A percentile compares a stretch with the other conserved stretches of the same genome.
Evolutionary conservation across 1,140 invertebrate genomes (phyloP).

Genomic region (Ganaspis sp.): DNA sequence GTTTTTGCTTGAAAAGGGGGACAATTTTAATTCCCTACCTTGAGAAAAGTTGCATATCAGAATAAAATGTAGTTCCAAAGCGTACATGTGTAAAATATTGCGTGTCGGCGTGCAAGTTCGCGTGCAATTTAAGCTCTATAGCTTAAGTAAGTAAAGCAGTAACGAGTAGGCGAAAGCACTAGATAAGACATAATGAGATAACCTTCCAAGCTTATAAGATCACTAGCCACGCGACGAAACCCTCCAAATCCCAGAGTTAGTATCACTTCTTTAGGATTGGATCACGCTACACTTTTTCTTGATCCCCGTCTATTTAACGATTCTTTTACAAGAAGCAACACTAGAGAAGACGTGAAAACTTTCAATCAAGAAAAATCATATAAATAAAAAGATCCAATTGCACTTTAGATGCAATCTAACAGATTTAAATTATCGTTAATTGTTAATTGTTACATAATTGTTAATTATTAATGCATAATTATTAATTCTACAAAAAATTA

Average conservation of each 20-base stretch:
- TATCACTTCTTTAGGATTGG: conserved; percentile 53
- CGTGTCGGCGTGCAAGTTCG: conserved; percentile 60
- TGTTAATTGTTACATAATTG: too few relatives aligned
- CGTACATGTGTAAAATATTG: conserved; percentile 55
- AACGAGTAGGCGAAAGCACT: conserved; percentile 60
- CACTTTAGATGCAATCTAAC: too few relatives aligned
- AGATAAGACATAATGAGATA: conserved; percentile 75
- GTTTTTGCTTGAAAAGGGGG: too few relatives aligned
- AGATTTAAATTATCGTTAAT: too few relatives aligned
- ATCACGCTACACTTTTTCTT: conserved; percentile 51
- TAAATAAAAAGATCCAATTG: too few relatives aligned
- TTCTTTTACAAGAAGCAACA: too few relatives aligned
- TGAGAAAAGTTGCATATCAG: background rate
- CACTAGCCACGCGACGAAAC: conserved; percentile 74
- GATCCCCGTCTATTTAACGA: background rate
- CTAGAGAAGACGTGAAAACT: background rate
- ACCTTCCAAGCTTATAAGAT: conserved; percentile 73
- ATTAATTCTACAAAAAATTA: too few relatives aligned
- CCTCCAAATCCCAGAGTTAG: conserved; percentile 72
- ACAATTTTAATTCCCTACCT: too few relatives aligned
- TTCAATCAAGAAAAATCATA: too few relatives aligned
- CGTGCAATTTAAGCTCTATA: conserved; percentile 70
- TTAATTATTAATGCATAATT: too few relatives aligned
- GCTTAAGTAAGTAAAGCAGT: conserved; percentile 57
- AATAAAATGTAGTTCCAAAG: background rate